A percentile compares a stretch with the other conserved stretches of the same genome.
Conservation (phyloP, 2,888 invertebrate genomes). For the Hydrotaea diabolus region DNA sequence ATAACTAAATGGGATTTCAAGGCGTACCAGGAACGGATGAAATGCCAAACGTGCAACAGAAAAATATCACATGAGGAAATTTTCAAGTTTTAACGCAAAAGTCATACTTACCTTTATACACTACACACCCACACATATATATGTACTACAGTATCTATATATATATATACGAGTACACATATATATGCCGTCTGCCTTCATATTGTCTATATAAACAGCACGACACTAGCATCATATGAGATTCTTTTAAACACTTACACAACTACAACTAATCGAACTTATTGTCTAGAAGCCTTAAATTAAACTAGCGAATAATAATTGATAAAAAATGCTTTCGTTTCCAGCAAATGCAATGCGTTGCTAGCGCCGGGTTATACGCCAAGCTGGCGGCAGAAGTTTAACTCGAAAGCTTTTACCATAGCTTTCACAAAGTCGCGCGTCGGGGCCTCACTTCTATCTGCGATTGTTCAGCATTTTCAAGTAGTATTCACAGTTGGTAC, state of each 20-base stretch:
- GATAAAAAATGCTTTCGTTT: constrained; percentile 21
- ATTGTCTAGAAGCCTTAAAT: background rate
- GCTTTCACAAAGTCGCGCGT: background rate
- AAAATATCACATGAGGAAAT: constrained; percentile 57
- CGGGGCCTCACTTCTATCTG: constrained; percentile 72
- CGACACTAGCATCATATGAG: constrained; percentile 66
- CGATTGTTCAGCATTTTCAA: constrained; percentile 85
- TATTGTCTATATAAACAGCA: constrained; percentile 26
- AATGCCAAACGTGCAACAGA: constrained; percentile 48
- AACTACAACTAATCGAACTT: background rate
- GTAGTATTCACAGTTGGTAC: constrained; percentile 95
- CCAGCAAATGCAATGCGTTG: background rate
- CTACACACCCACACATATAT: constrained; percentile 15
- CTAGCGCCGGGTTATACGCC: no score
- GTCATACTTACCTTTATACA: constrained; percentile 54
- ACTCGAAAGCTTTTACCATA: background rate
- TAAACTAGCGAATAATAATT: background rate
- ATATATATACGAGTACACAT: no score
- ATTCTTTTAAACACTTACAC: constrained; percentile 51
- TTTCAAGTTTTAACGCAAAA: constrained; percentile 29
- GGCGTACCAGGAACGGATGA: background rate
- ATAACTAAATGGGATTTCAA: background rate
- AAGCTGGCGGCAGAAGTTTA: background rate
- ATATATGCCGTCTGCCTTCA: constrained; percentile 8
- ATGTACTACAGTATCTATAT: constrained; percentile 57